Percentiles rank a stretch among this genome's conserved stretches.
Conservation (phyloP, 2,113 vertebrate genomes). For the Onychostoma macrolepis region DNA sequence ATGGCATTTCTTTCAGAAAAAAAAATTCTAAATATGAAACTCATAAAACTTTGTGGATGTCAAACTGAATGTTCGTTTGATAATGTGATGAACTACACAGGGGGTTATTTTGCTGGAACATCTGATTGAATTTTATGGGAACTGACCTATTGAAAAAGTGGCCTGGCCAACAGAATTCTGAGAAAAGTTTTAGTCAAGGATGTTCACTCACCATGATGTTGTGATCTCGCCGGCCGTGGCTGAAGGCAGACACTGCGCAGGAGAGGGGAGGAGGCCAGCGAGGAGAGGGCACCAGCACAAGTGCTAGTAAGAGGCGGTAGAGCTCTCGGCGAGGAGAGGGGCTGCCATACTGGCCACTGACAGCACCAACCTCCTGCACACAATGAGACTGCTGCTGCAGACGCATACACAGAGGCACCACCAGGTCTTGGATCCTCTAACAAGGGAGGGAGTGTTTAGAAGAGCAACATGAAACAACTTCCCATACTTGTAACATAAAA, state of each 20-base stretch:
- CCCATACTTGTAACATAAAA: neutral
- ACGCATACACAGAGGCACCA: constrained; percentile 80
- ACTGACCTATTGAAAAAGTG: neutral
- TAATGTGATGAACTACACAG: neutral
- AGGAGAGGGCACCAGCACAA: constrained; percentile 82
- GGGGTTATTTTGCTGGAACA: neutral
- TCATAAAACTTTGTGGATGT: neutral
- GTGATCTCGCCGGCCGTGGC: constrained; percentile 77
- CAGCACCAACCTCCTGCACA: constrained; percentile 46
- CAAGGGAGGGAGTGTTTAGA: neutral
- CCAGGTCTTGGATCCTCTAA: constrained; percentile 84
- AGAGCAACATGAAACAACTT: neutral
- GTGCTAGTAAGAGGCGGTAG: constrained; percentile 81
- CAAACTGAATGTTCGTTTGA: too few relatives aligned
- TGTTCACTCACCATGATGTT: constrained; percentile 76
- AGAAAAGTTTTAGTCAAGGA: neutral
- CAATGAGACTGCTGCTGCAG: constrained; percentile 78
- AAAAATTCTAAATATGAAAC: too few relatives aligned
- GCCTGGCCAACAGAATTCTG: neutral
- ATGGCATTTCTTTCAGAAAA: neutral
- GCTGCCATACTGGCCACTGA: constrained; percentile 79
- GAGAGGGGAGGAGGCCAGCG: constrained; percentile 82
- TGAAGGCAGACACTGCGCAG: constrained; percentile 83
- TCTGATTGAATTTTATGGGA: neutral
- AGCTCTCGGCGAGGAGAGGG: constrained; percentile 78